phyloP scores from a whole-genome alignment of 2,888 invertebrate species.

The Ceriagrion tenellum region DNA sequence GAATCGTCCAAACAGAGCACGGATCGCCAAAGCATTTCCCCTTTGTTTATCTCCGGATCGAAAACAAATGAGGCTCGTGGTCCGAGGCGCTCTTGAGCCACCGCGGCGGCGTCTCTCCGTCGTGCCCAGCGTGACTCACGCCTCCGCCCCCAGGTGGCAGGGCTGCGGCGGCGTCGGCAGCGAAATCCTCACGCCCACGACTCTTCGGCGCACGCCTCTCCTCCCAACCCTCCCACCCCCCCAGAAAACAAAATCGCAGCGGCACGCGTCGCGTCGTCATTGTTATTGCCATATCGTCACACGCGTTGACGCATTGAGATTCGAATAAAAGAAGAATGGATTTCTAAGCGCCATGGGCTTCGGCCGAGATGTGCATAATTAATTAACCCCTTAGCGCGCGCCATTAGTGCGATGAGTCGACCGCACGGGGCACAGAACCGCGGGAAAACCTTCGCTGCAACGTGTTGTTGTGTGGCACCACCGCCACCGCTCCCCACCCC shows the following conservation, averaged over 20 bases:
- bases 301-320: background rate
- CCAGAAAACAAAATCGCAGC: background rate
- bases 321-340: conserved; percentile 5
- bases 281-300: conserved; percentile 22
- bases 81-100: background rate
- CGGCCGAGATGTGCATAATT: background rate
- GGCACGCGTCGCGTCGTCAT: background rate
- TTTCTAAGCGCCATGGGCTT: background rate
- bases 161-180: background rate
- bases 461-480: background rate
- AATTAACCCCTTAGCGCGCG: background rate
- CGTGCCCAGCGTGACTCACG: conserved; percentile 17
- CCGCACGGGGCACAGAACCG: background rate
- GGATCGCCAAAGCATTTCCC: conserved; percentile 23
- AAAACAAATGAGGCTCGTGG: conserved; percentile 17
- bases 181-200: background rate
- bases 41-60: conserved; percentile 35
- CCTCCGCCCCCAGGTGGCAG: background rate
- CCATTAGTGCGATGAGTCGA: background rate
- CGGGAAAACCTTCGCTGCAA: conserved; percentile 2
- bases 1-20: conserved; percentile 8
- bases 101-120: background rate
- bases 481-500: background rate
- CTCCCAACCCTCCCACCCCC: background rate
- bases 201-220: background rate